Conservation (phyloP, 2,797 vertebrate species). For the Parambassis ranga region DNA sequence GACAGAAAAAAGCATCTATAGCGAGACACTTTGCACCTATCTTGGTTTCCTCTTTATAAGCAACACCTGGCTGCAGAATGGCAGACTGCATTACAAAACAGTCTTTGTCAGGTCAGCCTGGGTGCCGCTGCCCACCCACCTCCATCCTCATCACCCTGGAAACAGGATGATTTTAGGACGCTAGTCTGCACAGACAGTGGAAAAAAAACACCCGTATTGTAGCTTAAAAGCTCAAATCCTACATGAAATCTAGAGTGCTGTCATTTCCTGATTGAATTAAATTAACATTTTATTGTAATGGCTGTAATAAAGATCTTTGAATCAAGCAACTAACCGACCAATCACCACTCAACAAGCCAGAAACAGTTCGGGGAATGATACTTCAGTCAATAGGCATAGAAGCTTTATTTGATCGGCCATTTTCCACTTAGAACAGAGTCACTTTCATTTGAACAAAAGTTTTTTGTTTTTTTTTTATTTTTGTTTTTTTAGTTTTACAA, state of each 20-base stretch:
- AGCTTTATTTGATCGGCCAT: constrained; percentile 72
- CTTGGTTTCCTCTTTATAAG: constrained; percentile 14
- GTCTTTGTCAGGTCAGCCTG: constrained; percentile 55
- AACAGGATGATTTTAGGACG: constrained; percentile 61
- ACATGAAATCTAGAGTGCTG: constrained; percentile 2
- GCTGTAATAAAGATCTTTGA: background rate
- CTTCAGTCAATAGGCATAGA: constrained; percentile 44
- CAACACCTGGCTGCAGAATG: constrained; percentile 52
- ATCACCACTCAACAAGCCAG: background rate
- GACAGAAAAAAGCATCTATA: background rate
- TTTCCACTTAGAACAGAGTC: constrained; percentile 74
- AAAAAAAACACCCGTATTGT: constrained; percentile 3
- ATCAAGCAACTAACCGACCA: constrained; percentile 3
- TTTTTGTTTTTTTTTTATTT: too few species aligned
- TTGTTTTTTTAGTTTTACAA: constrained; percentile 69
- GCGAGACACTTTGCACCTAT: background rate
- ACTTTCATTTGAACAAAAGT: constrained; percentile 58
- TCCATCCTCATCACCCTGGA: constrained; percentile 68
- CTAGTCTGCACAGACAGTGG: constrained; percentile 24
- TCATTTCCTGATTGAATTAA: constrained; percentile 16
- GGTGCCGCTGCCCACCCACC: constrained; percentile 51
- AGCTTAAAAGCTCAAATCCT: constrained; percentile 16
- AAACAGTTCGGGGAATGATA: constrained; percentile 23
- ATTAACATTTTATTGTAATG: constrained; percentile 13
- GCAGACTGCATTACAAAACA: constrained; percentile 50